These are phyloP conservation scores for Odocoileus hemionus DNA, from an alignment of 2,113 vertebrate genomes.

Conservation along the genomic window DNA sequence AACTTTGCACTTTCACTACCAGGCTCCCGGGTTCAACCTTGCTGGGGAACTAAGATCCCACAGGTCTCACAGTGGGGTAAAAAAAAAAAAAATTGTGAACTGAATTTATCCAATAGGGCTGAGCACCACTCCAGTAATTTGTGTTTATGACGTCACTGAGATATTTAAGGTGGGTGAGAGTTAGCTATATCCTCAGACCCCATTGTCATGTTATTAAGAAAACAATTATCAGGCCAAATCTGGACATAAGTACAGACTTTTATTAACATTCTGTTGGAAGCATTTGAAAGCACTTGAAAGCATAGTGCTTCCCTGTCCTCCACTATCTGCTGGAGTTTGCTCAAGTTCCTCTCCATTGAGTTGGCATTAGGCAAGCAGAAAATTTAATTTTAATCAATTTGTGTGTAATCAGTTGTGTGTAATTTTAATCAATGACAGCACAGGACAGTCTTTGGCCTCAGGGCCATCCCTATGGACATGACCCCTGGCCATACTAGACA, in stretches of 20 bases:
- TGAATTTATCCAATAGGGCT: neutral
- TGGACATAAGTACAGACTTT: neutral
- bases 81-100: neutral
- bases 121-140: neutral
- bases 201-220: neutral
- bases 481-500: no score
- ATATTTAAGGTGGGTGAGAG: neutral
- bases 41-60: neutral
- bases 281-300: neutral
- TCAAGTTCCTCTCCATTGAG: neutral
- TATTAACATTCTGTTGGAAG: neutral
- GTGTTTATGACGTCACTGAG: neutral
- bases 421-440: no score
- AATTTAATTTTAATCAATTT: no score
- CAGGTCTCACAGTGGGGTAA: neutral
- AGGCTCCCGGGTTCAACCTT: neutral
- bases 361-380: neutral
- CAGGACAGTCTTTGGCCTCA: neutral
- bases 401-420: no score
- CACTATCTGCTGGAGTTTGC: neutral
- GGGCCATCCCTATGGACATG: no score
- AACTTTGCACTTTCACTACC: neutral
- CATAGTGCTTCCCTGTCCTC: neutral
- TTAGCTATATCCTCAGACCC: neutral
- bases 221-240: neutral